Conservation (phyloP, 2,888 invertebrate genomes). For the Desoria tigrina region DNA sequence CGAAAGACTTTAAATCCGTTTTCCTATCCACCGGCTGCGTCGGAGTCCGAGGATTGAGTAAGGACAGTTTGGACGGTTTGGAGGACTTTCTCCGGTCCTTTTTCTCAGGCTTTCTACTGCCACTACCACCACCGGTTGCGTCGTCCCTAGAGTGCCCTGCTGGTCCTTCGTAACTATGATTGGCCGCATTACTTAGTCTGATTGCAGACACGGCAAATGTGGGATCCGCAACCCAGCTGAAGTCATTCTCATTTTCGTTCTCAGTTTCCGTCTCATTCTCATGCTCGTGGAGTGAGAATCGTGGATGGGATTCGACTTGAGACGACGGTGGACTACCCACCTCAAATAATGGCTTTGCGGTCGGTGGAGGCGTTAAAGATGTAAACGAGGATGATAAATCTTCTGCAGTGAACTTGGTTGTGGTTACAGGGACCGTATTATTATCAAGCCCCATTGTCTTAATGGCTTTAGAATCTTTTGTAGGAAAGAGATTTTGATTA, state of each 20-base stretch:
- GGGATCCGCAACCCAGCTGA: conserved; percentile 41
- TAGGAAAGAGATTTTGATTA: no score
- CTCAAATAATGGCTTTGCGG: conserved; percentile 21
- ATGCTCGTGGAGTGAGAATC: conserved; percentile 21
- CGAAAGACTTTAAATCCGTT: conserved; percentile 27
- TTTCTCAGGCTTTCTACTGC: conserved; percentile 1
- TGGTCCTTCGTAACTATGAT: conserved; percentile 7
- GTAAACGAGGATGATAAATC: conserved; percentile 26
- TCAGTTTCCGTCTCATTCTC: conserved; percentile 26
- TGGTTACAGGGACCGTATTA: neutral
- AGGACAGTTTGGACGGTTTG: conserved; percentile 29
- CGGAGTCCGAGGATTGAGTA: conserved; percentile 11
- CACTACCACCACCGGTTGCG: neutral
- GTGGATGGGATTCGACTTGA: neutral
- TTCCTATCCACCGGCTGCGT: neutral
- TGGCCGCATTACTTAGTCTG: conserved; percentile 17
- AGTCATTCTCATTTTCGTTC: conserved; percentile 34
- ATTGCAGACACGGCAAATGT: conserved; percentile 45
- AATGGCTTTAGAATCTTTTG: neutral
- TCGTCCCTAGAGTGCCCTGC: neutral
- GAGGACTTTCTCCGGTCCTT: conserved; percentile 11
- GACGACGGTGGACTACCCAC: conserved; percentile 8
- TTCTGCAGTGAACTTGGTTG: neutral
- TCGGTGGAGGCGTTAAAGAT: conserved; percentile 34
- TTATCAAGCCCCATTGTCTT: neutral